A percentile compares a stretch with the other conserved stretches of the same genome.
phyloP scores from a whole-genome alignment of 2,888 invertebrate species.

The Cynaeus angustus region DNA sequence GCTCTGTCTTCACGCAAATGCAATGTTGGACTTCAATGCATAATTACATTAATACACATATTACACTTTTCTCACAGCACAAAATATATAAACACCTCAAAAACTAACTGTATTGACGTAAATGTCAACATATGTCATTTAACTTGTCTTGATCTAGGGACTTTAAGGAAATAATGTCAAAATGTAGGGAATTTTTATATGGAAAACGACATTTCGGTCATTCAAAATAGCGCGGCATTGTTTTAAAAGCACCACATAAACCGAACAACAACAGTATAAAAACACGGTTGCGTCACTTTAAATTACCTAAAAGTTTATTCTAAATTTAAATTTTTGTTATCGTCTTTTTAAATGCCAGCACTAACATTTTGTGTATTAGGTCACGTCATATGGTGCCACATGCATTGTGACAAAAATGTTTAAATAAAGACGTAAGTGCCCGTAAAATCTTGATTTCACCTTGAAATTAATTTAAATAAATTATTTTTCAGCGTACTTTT shows the following conservation, averaged over 20 bases:
- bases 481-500: conserved; percentile 13
- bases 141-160: conserved; percentile 8
- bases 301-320: background rate
- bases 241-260: background rate
- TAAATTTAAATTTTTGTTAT: conserved; percentile 3
- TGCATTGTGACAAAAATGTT: conserved; percentile 20
- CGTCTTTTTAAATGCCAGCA: conserved; percentile 2
- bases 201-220: too few relatives aligned
- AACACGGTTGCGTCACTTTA: conserved; percentile 10
- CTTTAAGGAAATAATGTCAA: conserved; percentile 8
- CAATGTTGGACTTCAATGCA: background rate
- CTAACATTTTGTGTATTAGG: background rate
- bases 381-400: conserved; percentile 22
- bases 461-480: conserved; percentile 4
- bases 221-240: too few relatives aligned
- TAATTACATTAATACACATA: conserved; percentile 1
- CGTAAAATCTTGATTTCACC: background rate
- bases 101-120: conserved; percentile 32
- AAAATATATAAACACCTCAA: conserved; percentile 29
- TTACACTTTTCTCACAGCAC: background rate
- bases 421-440: conserved; percentile 7
- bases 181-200: conserved; percentile 1
- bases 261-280: conserved; percentile 13
- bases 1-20: background rate
- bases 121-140: conserved; percentile 24